These are phyloP conservation scores for Xiphophorus birchmanni DNA, from an alignment of 2,797 vertebrate species.

Conservation along the genomic window DNA sequence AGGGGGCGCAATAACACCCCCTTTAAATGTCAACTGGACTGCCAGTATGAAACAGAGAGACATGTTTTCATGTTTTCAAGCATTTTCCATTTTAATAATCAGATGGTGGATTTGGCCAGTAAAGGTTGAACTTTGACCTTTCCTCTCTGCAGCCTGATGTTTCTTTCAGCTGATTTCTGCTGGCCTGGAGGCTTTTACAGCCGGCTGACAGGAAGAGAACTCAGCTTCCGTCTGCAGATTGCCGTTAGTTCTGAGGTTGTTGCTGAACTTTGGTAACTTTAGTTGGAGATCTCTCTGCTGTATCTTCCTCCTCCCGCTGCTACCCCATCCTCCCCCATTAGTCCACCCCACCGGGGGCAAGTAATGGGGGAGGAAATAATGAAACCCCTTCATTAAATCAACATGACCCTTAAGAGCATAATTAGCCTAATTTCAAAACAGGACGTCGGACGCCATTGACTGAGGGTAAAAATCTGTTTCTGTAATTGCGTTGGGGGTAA, in stretches of 20 bases:
- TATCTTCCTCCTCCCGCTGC: too few relatives aligned
- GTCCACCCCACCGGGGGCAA: too few relatives aligned
- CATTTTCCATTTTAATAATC: not conserved
- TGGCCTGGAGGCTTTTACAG: conserved; percentile 38
- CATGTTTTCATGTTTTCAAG: not conserved
- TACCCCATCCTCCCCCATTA: too few relatives aligned
- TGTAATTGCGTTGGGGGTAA: conserved; percentile 89
- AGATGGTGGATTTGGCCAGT: not conserved
- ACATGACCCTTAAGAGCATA: conserved; percentile 96
- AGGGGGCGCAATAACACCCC: too few relatives aligned
- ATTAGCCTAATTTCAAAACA: conserved; percentile 94
- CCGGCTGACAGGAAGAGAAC: conserved; percentile 64
- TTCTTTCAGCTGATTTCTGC: conserved; percentile 31
- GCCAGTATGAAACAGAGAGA: not conserved
- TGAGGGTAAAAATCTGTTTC: conserved; percentile 89
- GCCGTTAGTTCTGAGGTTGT: too few relatives aligned
- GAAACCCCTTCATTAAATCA: conserved; percentile 88
- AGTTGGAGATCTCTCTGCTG: too few relatives aligned
- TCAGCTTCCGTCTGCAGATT: conserved; percentile 46
- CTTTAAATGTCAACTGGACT: too few relatives aligned
- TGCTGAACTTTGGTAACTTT: too few relatives aligned
- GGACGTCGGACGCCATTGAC: conserved; percentile 98
- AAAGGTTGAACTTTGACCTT: not conserved
- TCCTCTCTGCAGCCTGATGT: not conserved
- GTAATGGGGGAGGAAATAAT: too few relatives aligned